Base-by-base conservation (phyloP, 1,140 invertebrate species). In the Eumeta japonica region DNA sequence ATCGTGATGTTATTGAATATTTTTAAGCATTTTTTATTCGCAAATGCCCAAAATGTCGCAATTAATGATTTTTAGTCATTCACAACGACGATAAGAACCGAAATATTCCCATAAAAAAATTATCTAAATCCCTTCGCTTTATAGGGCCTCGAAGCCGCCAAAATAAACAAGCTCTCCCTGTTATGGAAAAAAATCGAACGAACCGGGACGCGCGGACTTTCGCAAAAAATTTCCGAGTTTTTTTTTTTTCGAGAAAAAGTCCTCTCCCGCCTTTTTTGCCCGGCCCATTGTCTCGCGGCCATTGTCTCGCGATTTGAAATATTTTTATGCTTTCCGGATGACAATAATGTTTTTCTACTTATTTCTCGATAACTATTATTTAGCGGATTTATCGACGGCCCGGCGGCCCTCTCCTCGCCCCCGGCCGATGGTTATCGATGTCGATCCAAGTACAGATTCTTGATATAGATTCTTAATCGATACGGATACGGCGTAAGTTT, bases 271-370 rank as follows among this genome's bases (percentile, higher is more conserved):
- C 63, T 64, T 70, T 63, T 70, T 70, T 55, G 63, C 55, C 45
- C 49, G 39, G 46, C 39, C 63, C 61, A 73, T 70, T 73, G 68
- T 73, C 56, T 65, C 45, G 44, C 44, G 31, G 38, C 65, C 61
- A 70, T 73, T 70, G 68, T 73, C 57, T 67, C 51, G 47, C 54
- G 52, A 59, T 62, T 67, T 63, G 51, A 67, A 68, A 66, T 68
- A 66, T 67, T 70, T 68, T 73, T 70, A 73, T 70, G 68, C 55
- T 64, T 62, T 57, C 62, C 68, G 68, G 65, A 70, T 67, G 63
- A 66, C 58, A 56, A 62, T 72, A 72, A 68, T 63, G 63, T 62
- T 67, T 58, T n/a, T 72, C 55, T 54, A 60, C 55, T 66, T 68
- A 68, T 68, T 62, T 63, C 63, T 68, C 55, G 54, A 66, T 68